Conservation (phyloP, 2,888 invertebrate species). For the Mechanitis mazaeus region DNA sequence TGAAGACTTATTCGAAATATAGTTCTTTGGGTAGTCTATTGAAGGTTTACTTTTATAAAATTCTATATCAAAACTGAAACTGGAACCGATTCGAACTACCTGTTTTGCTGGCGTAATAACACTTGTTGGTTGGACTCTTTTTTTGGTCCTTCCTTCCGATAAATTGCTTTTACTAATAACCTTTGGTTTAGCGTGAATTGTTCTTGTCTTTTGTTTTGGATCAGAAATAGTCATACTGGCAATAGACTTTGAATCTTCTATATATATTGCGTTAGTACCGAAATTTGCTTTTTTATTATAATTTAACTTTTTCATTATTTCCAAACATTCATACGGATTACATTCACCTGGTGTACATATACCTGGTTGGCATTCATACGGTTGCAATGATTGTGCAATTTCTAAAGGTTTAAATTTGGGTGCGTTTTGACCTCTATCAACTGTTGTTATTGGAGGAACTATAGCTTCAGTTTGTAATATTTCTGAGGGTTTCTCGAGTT, state of each 20-base stretch:
- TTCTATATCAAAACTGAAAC: slow-evolving; percentile 32
- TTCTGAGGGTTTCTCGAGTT: slow-evolving; percentile 5
- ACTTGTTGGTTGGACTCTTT: not conserved
- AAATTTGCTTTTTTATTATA: slow-evolving; percentile 15
- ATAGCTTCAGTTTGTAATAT: slow-evolving; percentile 3
- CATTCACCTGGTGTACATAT: slow-evolving; percentile 37
- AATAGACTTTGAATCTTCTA: slow-evolving; percentile 13
- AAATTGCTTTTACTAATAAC: slow-evolving; percentile 8
- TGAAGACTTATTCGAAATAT: slow-evolving; percentile 1
- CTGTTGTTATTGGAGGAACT: slow-evolving; percentile 12
- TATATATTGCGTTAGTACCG: slow-evolving; percentile 12
- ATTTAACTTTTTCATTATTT: slow-evolving; percentile 33
- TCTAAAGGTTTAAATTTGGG: slow-evolving; percentile 15
- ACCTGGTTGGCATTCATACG: slow-evolving; percentile 40
- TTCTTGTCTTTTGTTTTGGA: slow-evolving; percentile 9
- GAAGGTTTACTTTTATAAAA: slow-evolving; percentile 28
- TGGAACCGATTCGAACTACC: slow-evolving; percentile 31
- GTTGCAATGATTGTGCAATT: slow-evolving; percentile 20
- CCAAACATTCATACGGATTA: slow-evolving; percentile 36
- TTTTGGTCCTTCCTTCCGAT: not conserved
- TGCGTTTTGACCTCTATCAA: slow-evolving; percentile 31
- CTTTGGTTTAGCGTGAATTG: slow-evolving; percentile 8
- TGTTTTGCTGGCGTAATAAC: slow-evolving; percentile 16
- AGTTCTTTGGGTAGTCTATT: not conserved
- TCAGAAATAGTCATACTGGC: slow-evolving; percentile 15